Percentiles rank a stretch among this genome's conserved stretches.
These are phyloP conservation scores for Anguilla obscura DNA, from an alignment of 2,797 vertebrate species.

Conservation along the genomic window DNA sequence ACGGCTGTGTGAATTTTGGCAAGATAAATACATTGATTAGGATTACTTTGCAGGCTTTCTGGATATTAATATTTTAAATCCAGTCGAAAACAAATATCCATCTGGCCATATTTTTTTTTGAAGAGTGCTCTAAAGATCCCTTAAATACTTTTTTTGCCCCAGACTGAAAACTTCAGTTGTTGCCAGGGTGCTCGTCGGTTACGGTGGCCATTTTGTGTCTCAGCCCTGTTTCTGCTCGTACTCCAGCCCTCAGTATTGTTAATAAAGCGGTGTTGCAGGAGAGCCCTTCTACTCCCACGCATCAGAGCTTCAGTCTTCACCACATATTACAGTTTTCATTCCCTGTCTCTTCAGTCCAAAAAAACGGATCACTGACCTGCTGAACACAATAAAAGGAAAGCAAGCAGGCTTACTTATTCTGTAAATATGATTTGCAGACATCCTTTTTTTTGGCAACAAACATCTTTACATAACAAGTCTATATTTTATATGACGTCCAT, in stretches of 20 bases:
- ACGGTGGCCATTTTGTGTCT: background rate
- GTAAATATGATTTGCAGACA: background rate
- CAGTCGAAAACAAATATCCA: constrained; percentile 2
- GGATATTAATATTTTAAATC: constrained; percentile 3
- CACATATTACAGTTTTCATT: background rate
- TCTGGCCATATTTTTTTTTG: background rate
- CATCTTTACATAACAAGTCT: background rate
- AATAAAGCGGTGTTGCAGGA: background rate
- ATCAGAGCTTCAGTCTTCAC: background rate
- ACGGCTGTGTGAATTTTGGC: background rate
- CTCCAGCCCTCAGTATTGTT: background rate
- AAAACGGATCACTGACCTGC: background rate
- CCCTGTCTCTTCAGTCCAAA: background rate
- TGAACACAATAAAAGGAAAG: background rate
- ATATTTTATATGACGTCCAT: background rate
- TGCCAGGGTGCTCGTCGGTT: background rate
- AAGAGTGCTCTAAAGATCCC: background rate
- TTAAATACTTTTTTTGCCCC: background rate
- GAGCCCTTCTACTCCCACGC: background rate
- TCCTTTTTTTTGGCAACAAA: background rate
- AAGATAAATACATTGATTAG: background rate
- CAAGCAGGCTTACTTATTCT: background rate
- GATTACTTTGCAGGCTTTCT: background rate
- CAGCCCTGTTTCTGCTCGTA: background rate
- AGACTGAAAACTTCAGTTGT: constrained; percentile 1